phyloP scores from a whole-genome alignment of 1,140 invertebrate genomes.

The Brachystomella parvula region DNA sequence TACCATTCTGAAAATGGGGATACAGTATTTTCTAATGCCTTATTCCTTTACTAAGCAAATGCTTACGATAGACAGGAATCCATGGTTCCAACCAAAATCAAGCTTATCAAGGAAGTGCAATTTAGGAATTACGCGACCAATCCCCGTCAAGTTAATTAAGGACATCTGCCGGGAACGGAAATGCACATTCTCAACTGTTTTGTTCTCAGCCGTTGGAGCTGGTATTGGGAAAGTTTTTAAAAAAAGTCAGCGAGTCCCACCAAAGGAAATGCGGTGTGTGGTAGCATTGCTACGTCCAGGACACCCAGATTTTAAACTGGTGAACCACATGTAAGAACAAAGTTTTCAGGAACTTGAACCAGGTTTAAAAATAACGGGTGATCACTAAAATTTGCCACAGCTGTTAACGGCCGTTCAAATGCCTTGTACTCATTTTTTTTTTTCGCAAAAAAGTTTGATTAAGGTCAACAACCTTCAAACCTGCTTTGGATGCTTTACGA shows the following conservation, averaged over 20 bases:
- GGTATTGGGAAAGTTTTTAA: conserved; percentile 18
- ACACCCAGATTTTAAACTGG: conserved; percentile 28
- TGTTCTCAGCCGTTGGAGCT: conserved; percentile 23
- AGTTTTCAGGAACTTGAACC: too few species aligned
- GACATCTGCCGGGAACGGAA: neutral
- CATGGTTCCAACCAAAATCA: conserved; percentile 21
- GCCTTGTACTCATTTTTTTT: too few species aligned
- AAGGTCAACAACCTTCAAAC: too few species aligned
- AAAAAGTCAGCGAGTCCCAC: conserved; percentile 4
- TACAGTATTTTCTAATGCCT: conserved; percentile 16
- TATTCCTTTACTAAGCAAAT: neutral
- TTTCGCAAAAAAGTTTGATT: too few species aligned
- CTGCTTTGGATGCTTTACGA: too few species aligned
- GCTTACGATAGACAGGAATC: conserved; percentile 16
- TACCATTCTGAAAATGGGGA: too few species aligned
- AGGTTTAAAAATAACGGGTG: too few species aligned
- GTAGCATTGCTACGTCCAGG: conserved; percentile 21
- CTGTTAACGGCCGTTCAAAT: too few species aligned
- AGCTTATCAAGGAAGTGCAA: conserved; percentile 24
- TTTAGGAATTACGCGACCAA: conserved; percentile 18
- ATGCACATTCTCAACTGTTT: conserved; percentile 21
- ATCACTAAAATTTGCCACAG: too few species aligned
- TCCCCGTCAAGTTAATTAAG: conserved; percentile 16
- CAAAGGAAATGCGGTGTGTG: conserved; percentile 20
- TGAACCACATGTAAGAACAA: conserved; percentile 36